Percentiles rank a stretch among this genome's conserved stretches.
Evolutionary conservation across 2,113 vertebrate genomes (phyloP).

Genomic region (Xenopus borealis): DNA sequence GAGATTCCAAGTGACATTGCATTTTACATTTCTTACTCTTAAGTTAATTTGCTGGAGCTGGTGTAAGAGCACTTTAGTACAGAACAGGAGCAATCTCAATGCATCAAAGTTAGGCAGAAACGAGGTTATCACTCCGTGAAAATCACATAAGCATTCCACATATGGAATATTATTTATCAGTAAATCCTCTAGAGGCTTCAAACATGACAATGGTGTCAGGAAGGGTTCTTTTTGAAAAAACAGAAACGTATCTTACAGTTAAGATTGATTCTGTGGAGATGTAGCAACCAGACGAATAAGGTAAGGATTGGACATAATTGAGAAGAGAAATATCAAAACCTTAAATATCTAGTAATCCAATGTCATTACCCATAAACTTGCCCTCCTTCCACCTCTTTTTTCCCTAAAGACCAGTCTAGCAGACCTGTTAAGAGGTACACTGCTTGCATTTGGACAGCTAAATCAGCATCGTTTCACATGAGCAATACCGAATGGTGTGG

Average conservation of each 20-base stretch:
- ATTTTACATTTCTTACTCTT: conserved; percentile 68
- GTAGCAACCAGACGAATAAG: conserved; percentile 62
- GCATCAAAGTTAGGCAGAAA: conserved; percentile 70
- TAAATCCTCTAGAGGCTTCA: conserved; percentile 64
- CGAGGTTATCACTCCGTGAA: conserved; percentile 70
- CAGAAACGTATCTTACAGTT: conserved; percentile 62
- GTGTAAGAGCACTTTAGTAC: conserved; percentile 73
- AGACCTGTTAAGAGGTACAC: conserved; percentile 70
- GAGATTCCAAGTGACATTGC: conserved; percentile 61
- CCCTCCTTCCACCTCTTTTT: conserved; percentile 74
- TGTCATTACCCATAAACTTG: conserved; percentile 98
- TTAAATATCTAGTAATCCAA: conserved; percentile 89
- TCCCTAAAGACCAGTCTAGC: conserved; percentile 81
- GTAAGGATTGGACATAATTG: conserved; percentile 73
- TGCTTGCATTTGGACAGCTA: conserved; percentile 83
- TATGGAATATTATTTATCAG: conserved; percentile 79
- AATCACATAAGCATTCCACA: conserved; percentile 78
- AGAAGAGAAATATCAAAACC: conserved; percentile 87
- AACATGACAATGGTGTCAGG: conserved; percentile 71
- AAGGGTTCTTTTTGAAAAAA: conserved; percentile 61
- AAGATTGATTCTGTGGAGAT: conserved; percentile 73
- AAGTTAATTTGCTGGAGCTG: conserved; percentile 72
- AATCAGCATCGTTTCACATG: conserved; percentile 93
- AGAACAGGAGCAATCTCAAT: conserved; percentile 67
- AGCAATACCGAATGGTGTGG: conserved; percentile 79